Evolutionary conservation across 2,113 vertebrate genomes (phyloP).

Genomic region (Kryptolebias marmoratus): DNA sequence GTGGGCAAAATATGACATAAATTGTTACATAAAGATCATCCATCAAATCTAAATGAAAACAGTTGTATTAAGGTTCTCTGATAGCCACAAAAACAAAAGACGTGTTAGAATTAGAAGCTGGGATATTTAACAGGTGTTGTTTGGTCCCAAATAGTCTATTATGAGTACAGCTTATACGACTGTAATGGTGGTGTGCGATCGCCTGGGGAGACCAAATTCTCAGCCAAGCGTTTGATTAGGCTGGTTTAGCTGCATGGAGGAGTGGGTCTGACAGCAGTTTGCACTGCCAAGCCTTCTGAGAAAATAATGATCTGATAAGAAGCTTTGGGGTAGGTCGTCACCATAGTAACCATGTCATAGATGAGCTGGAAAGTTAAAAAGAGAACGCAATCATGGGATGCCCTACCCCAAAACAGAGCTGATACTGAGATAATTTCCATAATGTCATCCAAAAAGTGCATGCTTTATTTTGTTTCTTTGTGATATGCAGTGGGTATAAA

Average conservation of each 20-base stretch:
- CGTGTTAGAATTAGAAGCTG: constrained; percentile 1
- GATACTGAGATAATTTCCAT: constrained; percentile 26
- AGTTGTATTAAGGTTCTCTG: neutral
- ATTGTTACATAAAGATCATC: neutral
- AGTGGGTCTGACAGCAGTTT: constrained; percentile 18
- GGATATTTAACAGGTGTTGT: constrained; percentile 32
- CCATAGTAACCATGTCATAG: constrained; percentile 45
- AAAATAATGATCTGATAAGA: constrained; percentile 59
- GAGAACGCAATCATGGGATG: constrained; percentile 30
- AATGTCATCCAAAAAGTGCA: constrained; percentile 7
- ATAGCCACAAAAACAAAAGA: neutral
- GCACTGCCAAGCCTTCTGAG: constrained; percentile 10
- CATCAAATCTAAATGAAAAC: neutral
- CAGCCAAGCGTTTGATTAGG: constrained; percentile 51
- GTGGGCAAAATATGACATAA: neutral
- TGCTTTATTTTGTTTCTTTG: neutral
- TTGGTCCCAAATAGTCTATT: constrained; percentile 34
- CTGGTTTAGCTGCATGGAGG: constrained; percentile 29
- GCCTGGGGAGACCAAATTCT: constrained; percentile 24
- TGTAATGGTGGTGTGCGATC: constrained; percentile 1
- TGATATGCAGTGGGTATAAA: neutral
- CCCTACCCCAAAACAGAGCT: constrained; percentile 22
- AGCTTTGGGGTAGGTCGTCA: constrained; percentile 24
- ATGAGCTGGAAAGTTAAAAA: constrained; percentile 12
- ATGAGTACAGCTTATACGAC: constrained; percentile 43